Conservation (phyloP, 2,797 vertebrate genomes). For the Hydrophis major region DNA sequence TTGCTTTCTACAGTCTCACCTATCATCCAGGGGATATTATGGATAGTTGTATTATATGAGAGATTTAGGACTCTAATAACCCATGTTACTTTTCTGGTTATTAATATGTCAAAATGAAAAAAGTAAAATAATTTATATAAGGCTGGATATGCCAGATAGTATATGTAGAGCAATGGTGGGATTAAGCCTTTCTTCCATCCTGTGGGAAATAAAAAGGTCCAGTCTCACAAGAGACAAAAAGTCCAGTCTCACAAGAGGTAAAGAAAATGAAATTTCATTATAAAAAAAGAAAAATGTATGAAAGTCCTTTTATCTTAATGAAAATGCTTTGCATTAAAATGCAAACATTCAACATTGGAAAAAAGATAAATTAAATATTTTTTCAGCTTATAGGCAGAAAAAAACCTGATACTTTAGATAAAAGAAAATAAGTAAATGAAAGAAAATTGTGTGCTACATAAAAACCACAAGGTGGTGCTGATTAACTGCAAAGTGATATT, state of each 20-base stretch:
- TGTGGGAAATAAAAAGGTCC: not conserved
- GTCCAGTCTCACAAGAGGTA: not conserved
- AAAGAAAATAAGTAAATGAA: not conserved
- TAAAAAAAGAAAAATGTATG: not conserved
- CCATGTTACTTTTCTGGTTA: not conserved
- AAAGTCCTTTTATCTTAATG: not conserved
- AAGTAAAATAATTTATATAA: not conserved
- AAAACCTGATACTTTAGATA: not conserved
- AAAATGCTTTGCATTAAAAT: not conserved
- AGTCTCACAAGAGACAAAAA: not conserved
- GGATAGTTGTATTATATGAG: not conserved
- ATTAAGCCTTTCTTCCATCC: not conserved
- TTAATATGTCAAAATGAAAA: not conserved
- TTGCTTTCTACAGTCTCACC: not conserved
- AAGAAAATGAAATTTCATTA: not conserved
- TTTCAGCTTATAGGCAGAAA: not conserved
- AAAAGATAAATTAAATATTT: not conserved
- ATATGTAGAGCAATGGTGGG: not conserved
- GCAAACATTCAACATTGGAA: not conserved
- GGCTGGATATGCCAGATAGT: not conserved
- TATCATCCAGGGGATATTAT: not conserved
- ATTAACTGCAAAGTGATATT: not conserved
- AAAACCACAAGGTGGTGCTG: not conserved
- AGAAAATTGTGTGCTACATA: not conserved
- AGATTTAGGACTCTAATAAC: not conserved